Percentiles rank a stretch among this genome's conserved stretches.
Evolutionary conservation across 2,797 vertebrate genomes (phyloP).

Genomic region (Coregonus ussuriensis): DNA sequence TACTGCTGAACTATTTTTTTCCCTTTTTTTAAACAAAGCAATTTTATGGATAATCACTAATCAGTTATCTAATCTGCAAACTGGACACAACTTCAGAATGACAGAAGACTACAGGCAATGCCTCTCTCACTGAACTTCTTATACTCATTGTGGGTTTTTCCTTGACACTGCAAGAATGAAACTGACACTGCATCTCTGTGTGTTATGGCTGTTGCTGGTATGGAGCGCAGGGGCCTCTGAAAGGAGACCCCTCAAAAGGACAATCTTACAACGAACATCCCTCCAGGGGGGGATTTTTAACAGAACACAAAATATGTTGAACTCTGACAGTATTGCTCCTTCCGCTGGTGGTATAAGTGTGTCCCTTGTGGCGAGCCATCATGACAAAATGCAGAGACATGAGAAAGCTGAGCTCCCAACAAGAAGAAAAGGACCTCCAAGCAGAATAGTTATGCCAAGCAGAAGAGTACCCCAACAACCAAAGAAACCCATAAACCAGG

Average conservation of each 20-base stretch:
- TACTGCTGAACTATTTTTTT: background rate
- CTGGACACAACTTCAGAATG: background rate
- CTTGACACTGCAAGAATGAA: constrained; percentile 20
- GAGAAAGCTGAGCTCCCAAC: constrained; percentile 30
- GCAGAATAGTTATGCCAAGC: constrained; percentile 35
- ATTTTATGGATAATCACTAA: background rate
- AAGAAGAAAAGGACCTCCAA: constrained; percentile 13
- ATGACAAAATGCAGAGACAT: constrained; percentile 44
- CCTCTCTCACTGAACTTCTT: background rate
- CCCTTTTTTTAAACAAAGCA: background rate
- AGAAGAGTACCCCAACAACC: constrained; percentile 53
- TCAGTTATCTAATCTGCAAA: background rate
- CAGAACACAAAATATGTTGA: constrained; percentile 6
- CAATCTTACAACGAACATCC: background rate
- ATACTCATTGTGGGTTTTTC: background rate
- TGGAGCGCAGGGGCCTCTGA: constrained; percentile 21
- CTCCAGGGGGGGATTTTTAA: constrained; percentile 3
- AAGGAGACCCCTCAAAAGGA: constrained; percentile 1
- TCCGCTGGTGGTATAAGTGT: constrained; percentile 25
- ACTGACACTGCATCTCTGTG: constrained; percentile 13
- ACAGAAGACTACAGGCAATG: background rate
- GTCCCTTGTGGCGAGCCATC: constrained; percentile 47
- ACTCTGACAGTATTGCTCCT: constrained; percentile 58
- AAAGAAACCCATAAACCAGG: constrained; percentile 37
- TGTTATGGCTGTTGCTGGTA: constrained; percentile 20